Evolutionary conservation across 1,140 invertebrate species (phyloP).

Genomic region (Heterodera carotae): DNA sequence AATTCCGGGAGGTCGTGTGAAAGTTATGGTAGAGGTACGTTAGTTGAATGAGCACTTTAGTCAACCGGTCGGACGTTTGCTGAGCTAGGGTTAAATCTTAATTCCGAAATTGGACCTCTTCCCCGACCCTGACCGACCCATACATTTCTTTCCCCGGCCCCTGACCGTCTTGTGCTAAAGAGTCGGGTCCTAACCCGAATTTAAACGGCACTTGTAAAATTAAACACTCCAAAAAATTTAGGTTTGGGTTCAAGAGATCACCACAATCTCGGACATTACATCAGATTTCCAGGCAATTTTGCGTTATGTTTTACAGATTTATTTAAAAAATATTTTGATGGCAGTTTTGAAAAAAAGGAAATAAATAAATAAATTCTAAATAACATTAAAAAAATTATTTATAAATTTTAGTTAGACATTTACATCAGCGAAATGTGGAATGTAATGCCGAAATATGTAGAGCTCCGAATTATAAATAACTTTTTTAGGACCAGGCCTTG

Average conservation of each 20-base stretch:
- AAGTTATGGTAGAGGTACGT: conserved; percentile 47
- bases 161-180: too few species aligned
- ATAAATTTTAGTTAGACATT: conserved; percentile 57
- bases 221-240: conserved; percentile 30
- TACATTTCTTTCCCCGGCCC: too few species aligned
- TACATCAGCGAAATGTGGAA: conserved; percentile 64
- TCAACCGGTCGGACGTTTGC: background rate
- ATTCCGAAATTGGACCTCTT: too few species aligned
- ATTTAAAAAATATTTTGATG: too few species aligned
- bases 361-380: background rate
- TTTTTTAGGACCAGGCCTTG: conserved; percentile 23
- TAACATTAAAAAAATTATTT: background rate
- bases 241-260: conserved; percentile 65
- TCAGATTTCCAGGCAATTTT: conserved; percentile 58
- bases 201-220: too few species aligned
- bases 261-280: conserved; percentile 63
- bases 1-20: conserved; percentile 61
- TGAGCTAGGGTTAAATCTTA: too few species aligned
- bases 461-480: background rate
- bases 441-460: background rate
- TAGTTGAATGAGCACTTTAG: background rate
- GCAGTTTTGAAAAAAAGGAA: background rate
- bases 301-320: background rate
- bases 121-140: too few species aligned
- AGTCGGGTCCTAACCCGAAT: too few species aligned